These are phyloP conservation scores for Alcis repandata DNA, from an alignment of 2,888 invertebrate species.

Conservation along the genomic window DNA sequence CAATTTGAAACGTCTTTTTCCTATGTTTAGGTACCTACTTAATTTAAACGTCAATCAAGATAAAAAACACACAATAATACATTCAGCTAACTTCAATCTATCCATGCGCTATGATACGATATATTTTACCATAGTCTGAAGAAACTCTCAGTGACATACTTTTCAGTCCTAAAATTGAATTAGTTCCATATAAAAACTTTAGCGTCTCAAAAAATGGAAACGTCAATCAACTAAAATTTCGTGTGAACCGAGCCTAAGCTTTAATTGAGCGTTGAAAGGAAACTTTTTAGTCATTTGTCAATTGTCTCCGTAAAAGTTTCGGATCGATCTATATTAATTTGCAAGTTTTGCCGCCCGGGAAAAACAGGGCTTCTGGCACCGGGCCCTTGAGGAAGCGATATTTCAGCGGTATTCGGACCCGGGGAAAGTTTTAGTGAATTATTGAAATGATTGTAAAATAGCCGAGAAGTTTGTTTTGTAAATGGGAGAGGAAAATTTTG, in stretches of 20 bases:
- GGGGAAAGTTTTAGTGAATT: slow-evolving; percentile 33
- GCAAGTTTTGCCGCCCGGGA: slow-evolving; percentile 37
- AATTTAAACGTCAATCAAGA: too few species aligned
- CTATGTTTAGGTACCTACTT: too few species aligned
- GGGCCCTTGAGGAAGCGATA: slow-evolving; percentile 27
- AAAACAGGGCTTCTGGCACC: slow-evolving; percentile 33
- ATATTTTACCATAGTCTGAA: too few species aligned
- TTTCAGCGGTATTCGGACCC: slow-evolving; percentile 30
- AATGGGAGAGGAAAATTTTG: slow-evolving; percentile 10
- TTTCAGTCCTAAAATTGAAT: not conserved
- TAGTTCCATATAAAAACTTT: not conserved
- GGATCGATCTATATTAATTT: slow-evolving; percentile 46
- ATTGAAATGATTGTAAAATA: slow-evolving; percentile 33
- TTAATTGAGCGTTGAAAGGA: slow-evolving; percentile 60
- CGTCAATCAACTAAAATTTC: slow-evolving; percentile 6
- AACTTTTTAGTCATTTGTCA: slow-evolving; percentile 57
- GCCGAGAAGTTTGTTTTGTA: slow-evolving; percentile 22
- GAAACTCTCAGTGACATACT: too few species aligned
- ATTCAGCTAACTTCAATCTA: too few species aligned
- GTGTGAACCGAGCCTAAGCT: slow-evolving; percentile 41
- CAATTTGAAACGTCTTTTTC: too few species aligned
- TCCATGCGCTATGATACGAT: too few species aligned
- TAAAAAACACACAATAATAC: too few species aligned
- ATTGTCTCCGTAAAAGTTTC: slow-evolving; percentile 44
- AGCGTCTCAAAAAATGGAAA: not conserved